Percentiles rank a stretch among this genome's conserved stretches.
Conservation (phyloP, 2,113 vertebrate genomes). For the Cephalopholis sonnerati region DNA sequence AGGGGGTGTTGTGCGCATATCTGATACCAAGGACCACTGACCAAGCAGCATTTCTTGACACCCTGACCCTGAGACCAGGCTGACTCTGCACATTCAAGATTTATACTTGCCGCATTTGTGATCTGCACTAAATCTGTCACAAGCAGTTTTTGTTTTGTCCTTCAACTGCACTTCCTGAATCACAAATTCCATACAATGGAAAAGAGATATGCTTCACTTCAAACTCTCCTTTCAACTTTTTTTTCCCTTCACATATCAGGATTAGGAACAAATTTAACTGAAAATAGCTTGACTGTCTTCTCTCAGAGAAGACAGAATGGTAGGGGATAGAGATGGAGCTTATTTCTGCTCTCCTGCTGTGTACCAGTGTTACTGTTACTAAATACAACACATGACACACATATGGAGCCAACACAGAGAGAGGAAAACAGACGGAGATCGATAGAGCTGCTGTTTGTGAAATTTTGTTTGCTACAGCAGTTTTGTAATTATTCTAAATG, state of each 20-base stretch:
- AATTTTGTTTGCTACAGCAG: background rate
- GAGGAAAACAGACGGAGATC: background rate
- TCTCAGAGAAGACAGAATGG: background rate
- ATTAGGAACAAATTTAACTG: background rate
- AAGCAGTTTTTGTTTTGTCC: background rate
- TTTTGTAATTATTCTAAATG: slow-evolving; percentile 40
- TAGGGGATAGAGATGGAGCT: background rate
- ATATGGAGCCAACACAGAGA: background rate
- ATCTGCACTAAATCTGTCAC: background rate
- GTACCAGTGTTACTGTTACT: background rate
- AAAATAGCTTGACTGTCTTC: background rate
- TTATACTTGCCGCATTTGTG: background rate
- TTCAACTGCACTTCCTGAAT: background rate
- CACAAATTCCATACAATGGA: background rate
- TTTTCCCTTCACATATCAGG: background rate
- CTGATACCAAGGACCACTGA: no score
- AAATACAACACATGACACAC: background rate
- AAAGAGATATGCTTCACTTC: background rate
- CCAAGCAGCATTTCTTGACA: no score
- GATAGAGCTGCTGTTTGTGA: background rate
- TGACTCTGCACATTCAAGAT: background rate
- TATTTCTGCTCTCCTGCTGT: background rate
- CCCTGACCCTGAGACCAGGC: no score
- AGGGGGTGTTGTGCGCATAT: no score
- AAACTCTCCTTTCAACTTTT: slow-evolving; percentile 10